Conservation (phyloP, 2,888 invertebrate genomes). For the Nymphalis c-album region DNA sequence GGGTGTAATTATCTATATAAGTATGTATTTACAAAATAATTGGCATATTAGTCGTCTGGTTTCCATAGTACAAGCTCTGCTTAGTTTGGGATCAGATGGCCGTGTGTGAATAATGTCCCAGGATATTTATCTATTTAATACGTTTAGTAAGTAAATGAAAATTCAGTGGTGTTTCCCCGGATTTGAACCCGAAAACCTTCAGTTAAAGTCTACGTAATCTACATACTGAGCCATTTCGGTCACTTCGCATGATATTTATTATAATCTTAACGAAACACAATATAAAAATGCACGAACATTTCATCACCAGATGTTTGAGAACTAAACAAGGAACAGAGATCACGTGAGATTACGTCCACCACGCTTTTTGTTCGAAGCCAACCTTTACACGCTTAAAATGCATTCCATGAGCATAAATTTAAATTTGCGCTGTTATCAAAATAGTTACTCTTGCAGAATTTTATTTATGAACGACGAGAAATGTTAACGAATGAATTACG, state of each 20-base stretch:
- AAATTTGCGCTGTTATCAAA: slow-evolving; percentile 76
- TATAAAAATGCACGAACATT: slow-evolving; percentile 20
- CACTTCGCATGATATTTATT: background rate
- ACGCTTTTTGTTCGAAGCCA: slow-evolving; percentile 66
- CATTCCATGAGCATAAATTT: slow-evolving; percentile 73
- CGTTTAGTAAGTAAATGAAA: too few species aligned
- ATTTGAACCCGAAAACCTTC: too few species aligned
- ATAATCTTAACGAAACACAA: slow-evolving; percentile 3
- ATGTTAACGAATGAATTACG: slow-evolving; percentile 56
- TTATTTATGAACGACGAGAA: slow-evolving; percentile 63
- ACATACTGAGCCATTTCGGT: too few species aligned
- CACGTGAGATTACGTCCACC: slow-evolving; percentile 71
- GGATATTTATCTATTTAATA: too few species aligned
- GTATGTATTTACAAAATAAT: too few species aligned
- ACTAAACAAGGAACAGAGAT: slow-evolving; percentile 52
- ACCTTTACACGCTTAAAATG: slow-evolving; percentile 69
- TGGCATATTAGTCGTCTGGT: too few species aligned
- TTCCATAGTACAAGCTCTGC: too few species aligned
- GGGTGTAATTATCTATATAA: too few species aligned
- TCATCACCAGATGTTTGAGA: slow-evolving; percentile 52
- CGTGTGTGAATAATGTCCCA: too few species aligned
- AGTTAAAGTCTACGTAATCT: too few species aligned
- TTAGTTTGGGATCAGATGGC: too few species aligned
- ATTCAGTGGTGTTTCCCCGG: too few species aligned
- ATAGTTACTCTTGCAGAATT: slow-evolving; percentile 64